Base-by-base conservation (phyloP, 2,888 invertebrate species). In the Thera britannica region DNA sequence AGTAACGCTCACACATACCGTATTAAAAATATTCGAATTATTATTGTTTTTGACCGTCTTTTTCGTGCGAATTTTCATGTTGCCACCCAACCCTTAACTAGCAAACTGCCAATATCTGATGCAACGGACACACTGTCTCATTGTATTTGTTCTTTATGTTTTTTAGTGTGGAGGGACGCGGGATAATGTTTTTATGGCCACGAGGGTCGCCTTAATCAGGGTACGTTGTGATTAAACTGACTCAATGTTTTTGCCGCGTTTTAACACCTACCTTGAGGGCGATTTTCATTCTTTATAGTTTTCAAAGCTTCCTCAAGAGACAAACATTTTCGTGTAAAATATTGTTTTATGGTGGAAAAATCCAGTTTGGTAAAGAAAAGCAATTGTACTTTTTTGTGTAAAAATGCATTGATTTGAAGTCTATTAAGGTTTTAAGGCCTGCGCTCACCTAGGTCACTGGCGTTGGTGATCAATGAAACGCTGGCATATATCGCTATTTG, bases 121-220 rank as follows among this genome's bases (percentile, higher is more conserved):
- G 92, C 90, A 90, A 85, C 87, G 84, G 83, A 83, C 84, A 82
- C 79, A 79, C 79, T 81, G 83, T 84, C 82, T 88, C 88, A 91
- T 91, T 91, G 92, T 93, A 87, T 92, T 90, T 89, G 88, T 90
- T 90, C 89, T 93, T 92, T 92, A 92, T 92, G 90, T 89, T 93
- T 92, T 83, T 93, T 93, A 91, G 89, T 84, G 83, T 84, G 86
- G 87, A 88, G 92, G 90, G 91, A 89, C 84, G 86, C 79, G 84
- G 90, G 93, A 92, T 93, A 93, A 93, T 93, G 93, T 93, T 93
- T 93, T 93, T 93, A 93, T 90, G 92, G 92, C 88, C 84, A 79
- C 70, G 86, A 86, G 90, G 90, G 89, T 87, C 86, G 86, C 86
- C 83, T 88, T 93, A 92, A 93, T 93, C 93, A 93, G 91, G 88